Conservation (phyloP, 1,140 invertebrate genomes). For the Drosophila pectinifera region DNA sequence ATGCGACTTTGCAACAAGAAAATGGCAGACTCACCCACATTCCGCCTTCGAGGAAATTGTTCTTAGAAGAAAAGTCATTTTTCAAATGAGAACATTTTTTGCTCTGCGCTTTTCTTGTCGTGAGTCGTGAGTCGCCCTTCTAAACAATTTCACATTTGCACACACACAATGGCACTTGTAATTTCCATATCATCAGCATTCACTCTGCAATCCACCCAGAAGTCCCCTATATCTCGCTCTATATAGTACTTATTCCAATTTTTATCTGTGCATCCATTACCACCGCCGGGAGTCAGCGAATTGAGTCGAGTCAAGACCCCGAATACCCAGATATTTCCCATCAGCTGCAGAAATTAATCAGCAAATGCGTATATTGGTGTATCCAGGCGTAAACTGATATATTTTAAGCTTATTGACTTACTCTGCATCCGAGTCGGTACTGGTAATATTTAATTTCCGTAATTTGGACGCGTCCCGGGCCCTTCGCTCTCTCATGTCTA, state of each 20-base stretch:
- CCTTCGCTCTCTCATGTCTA: slow-evolving; percentile 11
- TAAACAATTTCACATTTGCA: slow-evolving; percentile 43
- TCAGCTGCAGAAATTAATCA: slow-evolving; percentile 8
- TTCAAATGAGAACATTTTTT: slow-evolving; percentile 19
- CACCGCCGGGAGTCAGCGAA: slow-evolving; percentile 5
- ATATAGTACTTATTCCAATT: slow-evolving; percentile 9
- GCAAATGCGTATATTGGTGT: neutral
- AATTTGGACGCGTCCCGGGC: slow-evolving; percentile 20
- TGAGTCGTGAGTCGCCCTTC: slow-evolving; percentile 6
- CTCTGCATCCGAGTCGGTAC: neutral
- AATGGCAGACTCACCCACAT: slow-evolving; percentile 38
- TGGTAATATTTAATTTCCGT: slow-evolving; percentile 37
- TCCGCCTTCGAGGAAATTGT: slow-evolving; percentile 7
- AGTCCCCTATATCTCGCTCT: neutral
- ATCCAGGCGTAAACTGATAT: neutral
- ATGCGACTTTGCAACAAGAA: slow-evolving; percentile 54
- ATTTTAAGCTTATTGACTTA: slow-evolving; percentile 23
- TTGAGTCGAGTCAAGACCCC: slow-evolving; percentile 39
- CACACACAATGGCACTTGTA: slow-evolving; percentile 51
- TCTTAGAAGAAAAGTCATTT: slow-evolving; percentile 37
- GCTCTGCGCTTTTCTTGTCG: slow-evolving; percentile 31
- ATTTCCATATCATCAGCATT: slow-evolving; percentile 46
- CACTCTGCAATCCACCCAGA: neutral
- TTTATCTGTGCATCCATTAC: slow-evolving; percentile 33
- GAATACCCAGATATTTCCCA: neutral